Evolutionary conservation across 1,140 invertebrate genomes (phyloP).

Genomic region (Drosophila truncata): DNA sequence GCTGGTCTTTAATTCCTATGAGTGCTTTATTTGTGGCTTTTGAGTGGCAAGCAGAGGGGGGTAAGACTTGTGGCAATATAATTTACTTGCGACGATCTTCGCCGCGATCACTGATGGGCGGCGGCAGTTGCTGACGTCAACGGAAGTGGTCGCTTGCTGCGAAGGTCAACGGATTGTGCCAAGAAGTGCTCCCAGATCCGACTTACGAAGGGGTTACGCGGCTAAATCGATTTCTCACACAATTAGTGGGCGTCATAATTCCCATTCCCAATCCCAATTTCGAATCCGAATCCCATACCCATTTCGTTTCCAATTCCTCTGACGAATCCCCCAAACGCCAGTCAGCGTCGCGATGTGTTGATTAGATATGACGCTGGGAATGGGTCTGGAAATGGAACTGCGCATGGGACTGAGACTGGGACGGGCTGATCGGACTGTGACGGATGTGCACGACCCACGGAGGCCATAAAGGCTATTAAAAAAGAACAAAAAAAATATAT

Average conservation of each 20-base stretch:
- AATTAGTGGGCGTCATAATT: slow-evolving; percentile 72
- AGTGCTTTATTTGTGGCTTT: slow-evolving; percentile 51
- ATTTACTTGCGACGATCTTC: slow-evolving; percentile 74
- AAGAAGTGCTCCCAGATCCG: slow-evolving; percentile 28
- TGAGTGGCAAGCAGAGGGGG: not conserved
- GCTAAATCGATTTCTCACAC: slow-evolving; percentile 69
- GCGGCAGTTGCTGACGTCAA: slow-evolving; percentile 66
- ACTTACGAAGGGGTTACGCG: slow-evolving; percentile 23
- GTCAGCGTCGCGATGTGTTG: slow-evolving; percentile 37
- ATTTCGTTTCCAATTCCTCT: slow-evolving; percentile 6
- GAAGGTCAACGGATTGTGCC: slow-evolving; percentile 42
- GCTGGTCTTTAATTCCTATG: slow-evolving; percentile 10
- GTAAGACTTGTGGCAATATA: slow-evolving; percentile 52
- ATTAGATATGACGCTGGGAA: slow-evolving; percentile 68
- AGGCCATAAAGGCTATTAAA: slow-evolving; percentile 51
- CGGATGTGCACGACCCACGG: slow-evolving; percentile 52
- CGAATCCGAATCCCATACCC: not conserved
- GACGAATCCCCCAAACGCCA: slow-evolving; percentile 21
- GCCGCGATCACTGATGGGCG: slow-evolving; percentile 58
- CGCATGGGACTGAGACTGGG: not conserved
- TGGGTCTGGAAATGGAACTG: slow-evolving; percentile 13
- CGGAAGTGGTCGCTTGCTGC: slow-evolving; percentile 60
- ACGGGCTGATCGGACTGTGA: slow-evolving; percentile 34
- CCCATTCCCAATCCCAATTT: slow-evolving; percentile 15
- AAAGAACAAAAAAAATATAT: slow-evolving; percentile 10